phyloP scores from a whole-genome alignment of 2,113 vertebrate genomes.

The Sorex fumeus region DNA sequence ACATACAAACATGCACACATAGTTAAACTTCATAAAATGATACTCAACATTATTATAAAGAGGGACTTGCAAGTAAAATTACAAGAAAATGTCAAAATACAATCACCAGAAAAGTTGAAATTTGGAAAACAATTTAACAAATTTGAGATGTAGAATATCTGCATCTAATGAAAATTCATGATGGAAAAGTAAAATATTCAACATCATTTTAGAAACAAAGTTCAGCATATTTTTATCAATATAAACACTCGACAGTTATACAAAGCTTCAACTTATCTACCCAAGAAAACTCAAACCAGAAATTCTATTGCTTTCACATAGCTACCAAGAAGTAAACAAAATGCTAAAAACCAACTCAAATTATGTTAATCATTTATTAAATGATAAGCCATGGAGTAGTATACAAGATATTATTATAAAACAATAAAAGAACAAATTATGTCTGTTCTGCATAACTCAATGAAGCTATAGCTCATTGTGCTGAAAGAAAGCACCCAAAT shows the following conservation, averaged over 20 bases:
- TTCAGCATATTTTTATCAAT: not conserved
- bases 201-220: not conserved
- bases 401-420: not conserved
- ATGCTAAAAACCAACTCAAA: too few relatives aligned
- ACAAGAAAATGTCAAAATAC: not conserved
- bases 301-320: not conserved
- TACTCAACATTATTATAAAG: not conserved
- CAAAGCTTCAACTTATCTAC: not conserved
- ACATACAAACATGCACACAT: not conserved
- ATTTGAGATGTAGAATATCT: not conserved
- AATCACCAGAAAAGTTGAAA: not conserved
- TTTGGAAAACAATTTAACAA: not conserved
- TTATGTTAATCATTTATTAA: too few relatives aligned
- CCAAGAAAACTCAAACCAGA: conserved; percentile 23
- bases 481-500: not conserved
- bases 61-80: not conserved
- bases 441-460: not conserved
- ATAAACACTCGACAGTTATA: not conserved
- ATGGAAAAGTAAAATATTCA: not conserved
- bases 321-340: too few relatives aligned
- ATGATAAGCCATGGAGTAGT: not conserved
- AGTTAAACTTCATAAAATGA: not conserved
- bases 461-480: not conserved
- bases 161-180: not conserved
- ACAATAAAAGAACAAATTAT: not conserved